Evolutionary conservation across 2,113 vertebrate species (phyloP).

Genomic region (Phylloscopus trochilus): DNA sequence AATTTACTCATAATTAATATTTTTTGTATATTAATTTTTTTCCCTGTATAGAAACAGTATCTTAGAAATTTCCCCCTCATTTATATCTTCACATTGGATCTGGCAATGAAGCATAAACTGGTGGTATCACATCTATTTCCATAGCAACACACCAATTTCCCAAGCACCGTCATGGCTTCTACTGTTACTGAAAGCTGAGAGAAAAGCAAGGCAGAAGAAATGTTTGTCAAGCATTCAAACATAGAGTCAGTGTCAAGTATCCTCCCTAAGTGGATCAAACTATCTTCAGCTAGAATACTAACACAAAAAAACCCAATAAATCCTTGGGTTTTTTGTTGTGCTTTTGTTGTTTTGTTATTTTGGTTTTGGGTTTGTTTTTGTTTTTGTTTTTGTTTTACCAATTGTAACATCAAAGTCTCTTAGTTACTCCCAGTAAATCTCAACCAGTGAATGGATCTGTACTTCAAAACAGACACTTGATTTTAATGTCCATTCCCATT

Average conservation of each 20-base stretch:
- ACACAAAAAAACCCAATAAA: background rate
- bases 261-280: background rate
- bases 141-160: constrained; percentile 33
- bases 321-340: background rate
- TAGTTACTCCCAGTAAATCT: background rate
- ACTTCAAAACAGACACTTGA: background rate
- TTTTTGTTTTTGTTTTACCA: background rate
- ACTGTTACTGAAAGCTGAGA: background rate
- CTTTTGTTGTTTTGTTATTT: background rate
- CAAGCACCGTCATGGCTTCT: background rate
- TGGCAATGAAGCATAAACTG: background rate
- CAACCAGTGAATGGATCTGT: background rate
- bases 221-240: background rate
- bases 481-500: background rate
- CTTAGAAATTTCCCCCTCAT: background rate
- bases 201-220: background rate
- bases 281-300: background rate
- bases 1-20: background rate
- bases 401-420: background rate
- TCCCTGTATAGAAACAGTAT: background rate
- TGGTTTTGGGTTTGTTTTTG: background rate
- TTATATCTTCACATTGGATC: background rate
- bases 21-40: background rate
- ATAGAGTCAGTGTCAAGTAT: background rate
- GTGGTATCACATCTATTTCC: constrained; percentile 16